Evolutionary conservation across 2,113 vertebrate species (phyloP).

Genomic region (Saccopteryx bilineata): DNA sequence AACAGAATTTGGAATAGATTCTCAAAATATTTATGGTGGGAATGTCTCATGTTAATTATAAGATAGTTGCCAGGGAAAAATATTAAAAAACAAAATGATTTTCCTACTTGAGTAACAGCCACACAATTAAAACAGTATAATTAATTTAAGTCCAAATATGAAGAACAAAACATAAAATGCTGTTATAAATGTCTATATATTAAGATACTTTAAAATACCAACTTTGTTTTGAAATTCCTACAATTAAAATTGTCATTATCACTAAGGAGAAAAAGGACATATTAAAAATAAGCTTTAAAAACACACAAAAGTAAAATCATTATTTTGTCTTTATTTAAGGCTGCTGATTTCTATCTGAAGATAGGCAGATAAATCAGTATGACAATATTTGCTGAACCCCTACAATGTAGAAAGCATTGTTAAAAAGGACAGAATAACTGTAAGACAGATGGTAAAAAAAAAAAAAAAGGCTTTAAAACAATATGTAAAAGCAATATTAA

Average conservation of each 20-base stretch:
- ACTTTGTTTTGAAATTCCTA: slow-evolving; percentile 24
- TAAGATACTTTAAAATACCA: slow-evolving; percentile 3
- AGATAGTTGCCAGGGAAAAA: background rate
- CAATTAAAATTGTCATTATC: background rate
- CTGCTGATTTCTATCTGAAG: background rate
- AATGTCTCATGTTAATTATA: background rate
- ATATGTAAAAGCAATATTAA: background rate
- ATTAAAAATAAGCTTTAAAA: slow-evolving; percentile 26
- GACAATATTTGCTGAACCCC: background rate
- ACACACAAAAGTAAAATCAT: slow-evolving; percentile 2
- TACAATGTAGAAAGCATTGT: background rate
- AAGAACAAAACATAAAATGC: slow-evolving; percentile 34
- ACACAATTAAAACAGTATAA: background rate
- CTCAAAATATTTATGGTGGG: background rate
- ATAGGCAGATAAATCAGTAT: background rate
- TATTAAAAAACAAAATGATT: background rate
- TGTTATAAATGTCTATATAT: background rate
- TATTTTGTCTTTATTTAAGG: background rate
- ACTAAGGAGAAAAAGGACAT: background rate
- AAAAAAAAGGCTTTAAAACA: background rate
- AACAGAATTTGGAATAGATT: slow-evolving; percentile 11
- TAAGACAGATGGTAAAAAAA: background rate
- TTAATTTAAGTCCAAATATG: background rate
- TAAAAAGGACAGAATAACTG: background rate
- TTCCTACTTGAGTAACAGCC: background rate